phyloP scores from a whole-genome alignment of 2,113 vertebrate genomes.

The Leucoraja erinaceus region DNA sequence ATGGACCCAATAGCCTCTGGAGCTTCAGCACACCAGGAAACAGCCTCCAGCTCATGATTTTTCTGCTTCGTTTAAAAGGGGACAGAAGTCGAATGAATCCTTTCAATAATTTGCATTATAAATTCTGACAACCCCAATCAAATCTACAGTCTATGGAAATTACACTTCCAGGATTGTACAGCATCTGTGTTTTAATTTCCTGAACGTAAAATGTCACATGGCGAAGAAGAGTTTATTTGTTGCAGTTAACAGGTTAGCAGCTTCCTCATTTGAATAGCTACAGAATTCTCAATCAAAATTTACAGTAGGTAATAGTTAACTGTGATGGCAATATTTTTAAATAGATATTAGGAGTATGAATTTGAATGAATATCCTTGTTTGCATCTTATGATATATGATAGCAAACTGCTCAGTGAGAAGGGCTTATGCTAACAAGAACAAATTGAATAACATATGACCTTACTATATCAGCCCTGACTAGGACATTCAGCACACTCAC shows the following conservation, averaged over 20 bases:
- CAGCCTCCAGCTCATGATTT: too few relatives aligned
- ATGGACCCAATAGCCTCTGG: neutral
- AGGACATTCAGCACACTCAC: conserved; percentile 68
- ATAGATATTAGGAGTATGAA: conserved; percentile 68
- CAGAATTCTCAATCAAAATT: neutral
- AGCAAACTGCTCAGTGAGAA: conserved; percentile 80
- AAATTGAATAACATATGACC: conserved; percentile 81
- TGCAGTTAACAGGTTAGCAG: neutral
- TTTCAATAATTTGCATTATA: neutral
- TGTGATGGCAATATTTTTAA: neutral
- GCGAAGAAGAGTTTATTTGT: neutral
- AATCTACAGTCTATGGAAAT: neutral
- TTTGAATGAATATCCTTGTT: conserved; percentile 76
- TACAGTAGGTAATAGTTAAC: neutral
- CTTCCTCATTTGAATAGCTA: neutral
- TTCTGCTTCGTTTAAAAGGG: neutral
- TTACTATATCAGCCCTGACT: conserved; percentile 66
- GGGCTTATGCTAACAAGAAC: conserved; percentile 71
- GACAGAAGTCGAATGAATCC: neutral
- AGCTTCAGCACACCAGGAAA: neutral
- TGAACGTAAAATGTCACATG: neutral
- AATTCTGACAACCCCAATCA: neutral
- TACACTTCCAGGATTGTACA: neutral
- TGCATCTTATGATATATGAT: conserved; percentile 84
- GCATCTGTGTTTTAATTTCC: neutral